A percentile compares a stretch with the other conserved stretches of the same genome.
Conservation (phyloP, 2,888 invertebrate genomes). For the Cinara cedri region DNA sequence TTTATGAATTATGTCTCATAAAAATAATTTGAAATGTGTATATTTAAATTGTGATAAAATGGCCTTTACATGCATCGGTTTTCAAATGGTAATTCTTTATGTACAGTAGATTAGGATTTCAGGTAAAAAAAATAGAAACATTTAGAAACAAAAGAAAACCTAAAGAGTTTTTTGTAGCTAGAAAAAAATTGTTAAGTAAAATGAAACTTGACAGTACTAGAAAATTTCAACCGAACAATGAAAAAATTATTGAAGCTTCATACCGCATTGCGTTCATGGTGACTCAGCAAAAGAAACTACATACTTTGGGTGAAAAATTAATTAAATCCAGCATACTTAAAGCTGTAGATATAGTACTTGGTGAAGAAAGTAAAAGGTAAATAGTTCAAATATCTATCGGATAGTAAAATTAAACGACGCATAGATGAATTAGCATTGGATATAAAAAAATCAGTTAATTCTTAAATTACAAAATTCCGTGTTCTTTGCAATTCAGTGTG, state of each 20-base stretch:
- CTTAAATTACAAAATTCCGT: constrained; percentile 26
- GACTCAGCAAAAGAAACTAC: constrained; percentile 38
- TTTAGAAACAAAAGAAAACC: constrained; percentile 58
- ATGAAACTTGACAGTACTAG: constrained; percentile 43
- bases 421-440: constrained; percentile 35
- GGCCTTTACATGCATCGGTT: too few species aligned
- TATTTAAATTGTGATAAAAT: too few species aligned
- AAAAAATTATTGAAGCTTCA: constrained; percentile 23
- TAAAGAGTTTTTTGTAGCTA: constrained; percentile 59
- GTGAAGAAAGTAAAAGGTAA: constrained; percentile 38
- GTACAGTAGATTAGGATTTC: too few species aligned
- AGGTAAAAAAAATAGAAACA: too few species aligned
- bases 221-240: constrained; percentile 29
- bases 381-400: constrained; percentile 34
- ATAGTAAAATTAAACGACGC: constrained; percentile 33
- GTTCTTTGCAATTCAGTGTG: constrained; percentile 40
- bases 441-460: constrained; percentile 25
- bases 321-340: constrained; percentile 39
- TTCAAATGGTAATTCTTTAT: too few species aligned
- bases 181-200: constrained; percentile 58
- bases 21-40: too few species aligned
- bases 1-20: too few species aligned
- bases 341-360: constrained; percentile 36
- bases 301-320: constrained; percentile 16
- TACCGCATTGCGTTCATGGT: constrained; percentile 32